phyloP scores from a whole-genome alignment of 2,888 invertebrate species.

The Bombylius major region DNA sequence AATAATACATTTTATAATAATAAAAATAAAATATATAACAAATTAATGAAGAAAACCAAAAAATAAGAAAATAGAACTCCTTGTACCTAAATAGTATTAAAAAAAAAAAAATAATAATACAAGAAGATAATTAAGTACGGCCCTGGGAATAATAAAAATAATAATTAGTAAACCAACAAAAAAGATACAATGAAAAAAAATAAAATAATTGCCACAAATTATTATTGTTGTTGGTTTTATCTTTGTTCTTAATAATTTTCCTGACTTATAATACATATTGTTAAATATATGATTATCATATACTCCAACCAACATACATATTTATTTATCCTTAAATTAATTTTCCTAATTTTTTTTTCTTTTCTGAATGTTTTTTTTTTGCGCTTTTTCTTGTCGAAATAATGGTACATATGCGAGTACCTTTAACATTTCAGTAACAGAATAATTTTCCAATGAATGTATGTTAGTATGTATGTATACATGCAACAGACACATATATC shows the following conservation, averaged over 20 bases:
- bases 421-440: too few relatives aligned
- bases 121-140: slow-evolving; percentile 11
- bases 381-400: not conserved
- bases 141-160: slow-evolving; percentile 16
- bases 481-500: too few relatives aligned
- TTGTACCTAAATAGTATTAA: not conserved
- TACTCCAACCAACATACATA: not conserved
- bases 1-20: not conserved
- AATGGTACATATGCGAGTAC: too few relatives aligned
- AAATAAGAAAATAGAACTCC: not conserved
- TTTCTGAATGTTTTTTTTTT: too few relatives aligned
- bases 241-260: not conserved
- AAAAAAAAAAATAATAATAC: too few relatives aligned
- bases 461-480: too few relatives aligned
- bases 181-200: not conserved
- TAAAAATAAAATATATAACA: not conserved
- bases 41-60: not conserved
- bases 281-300: not conserved
- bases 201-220: not conserved
- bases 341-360: too few relatives aligned
- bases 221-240: not conserved
- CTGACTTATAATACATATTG: too few relatives aligned
- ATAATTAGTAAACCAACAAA: slow-evolving; percentile 9
- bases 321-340: not conserved
- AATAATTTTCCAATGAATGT: too few relatives aligned